Percentiles rank a stretch among this genome's conserved stretches.
These are phyloP conservation scores for Agrenia bidenticulata DNA, from an alignment of 2,888 invertebrate species.

Conservation along the genomic window DNA sequence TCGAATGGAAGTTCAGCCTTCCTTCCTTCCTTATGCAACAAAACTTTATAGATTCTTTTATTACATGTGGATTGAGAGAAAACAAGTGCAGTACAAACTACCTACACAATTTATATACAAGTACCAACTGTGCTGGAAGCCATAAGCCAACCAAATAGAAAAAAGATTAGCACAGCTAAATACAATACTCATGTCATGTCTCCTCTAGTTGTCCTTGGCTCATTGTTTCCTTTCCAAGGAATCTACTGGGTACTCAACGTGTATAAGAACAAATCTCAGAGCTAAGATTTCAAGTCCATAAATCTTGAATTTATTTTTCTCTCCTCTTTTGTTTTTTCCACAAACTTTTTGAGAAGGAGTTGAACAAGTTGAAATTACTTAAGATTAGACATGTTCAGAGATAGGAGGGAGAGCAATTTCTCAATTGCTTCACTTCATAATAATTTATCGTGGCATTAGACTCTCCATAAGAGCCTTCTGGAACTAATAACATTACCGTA, in stretches of 20 bases:
- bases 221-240: background rate
- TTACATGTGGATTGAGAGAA: background rate
- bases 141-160: background rate
- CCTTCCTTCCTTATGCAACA: too few relatives aligned
- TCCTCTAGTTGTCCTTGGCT: background rate
- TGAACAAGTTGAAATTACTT: background rate
- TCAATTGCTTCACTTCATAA: constrained; percentile 5
- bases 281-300: too few relatives aligned
- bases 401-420: background rate
- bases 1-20: background rate
- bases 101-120: background rate
- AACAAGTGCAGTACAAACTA: background rate
- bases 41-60: too few relatives aligned
- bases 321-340: too few relatives aligned
- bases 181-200: constrained; percentile 2
- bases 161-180: constrained; percentile 8
- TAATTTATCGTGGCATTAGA: constrained; percentile 2
- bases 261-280: too few relatives aligned
- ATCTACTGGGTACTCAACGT: too few relatives aligned
- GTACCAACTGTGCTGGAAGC: too few relatives aligned
- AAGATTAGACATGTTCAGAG: constrained; percentile 1
- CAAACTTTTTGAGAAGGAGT: too few relatives aligned
- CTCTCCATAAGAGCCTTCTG: too few relatives aligned
- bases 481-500: too few relatives aligned
- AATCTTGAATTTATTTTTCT: too few relatives aligned